Conservation (phyloP, 2,888 invertebrate genomes). For the Ormyrus rosae region DNA sequence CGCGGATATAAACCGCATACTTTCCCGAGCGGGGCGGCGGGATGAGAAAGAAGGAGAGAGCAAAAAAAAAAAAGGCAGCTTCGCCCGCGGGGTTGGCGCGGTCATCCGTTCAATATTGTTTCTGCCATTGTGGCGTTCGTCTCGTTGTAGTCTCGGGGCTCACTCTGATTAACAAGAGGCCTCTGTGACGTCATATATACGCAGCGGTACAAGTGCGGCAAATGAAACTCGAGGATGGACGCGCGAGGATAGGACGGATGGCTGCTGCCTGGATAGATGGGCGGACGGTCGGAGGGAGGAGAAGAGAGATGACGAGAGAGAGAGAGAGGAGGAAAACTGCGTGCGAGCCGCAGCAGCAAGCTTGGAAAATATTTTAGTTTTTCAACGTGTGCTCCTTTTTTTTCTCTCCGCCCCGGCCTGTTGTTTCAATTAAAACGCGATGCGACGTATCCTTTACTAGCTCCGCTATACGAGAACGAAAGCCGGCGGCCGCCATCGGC, state of each 20-base stretch:
- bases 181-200: slow-evolving; percentile 23
- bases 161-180: slow-evolving; percentile 40
- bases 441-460: background rate
- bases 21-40: background rate
- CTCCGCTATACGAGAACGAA: too few relatives aligned
- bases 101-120: slow-evolving; percentile 41
- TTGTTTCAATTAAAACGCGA: slow-evolving; percentile 23
- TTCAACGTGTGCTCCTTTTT: background rate
- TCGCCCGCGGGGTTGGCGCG: slow-evolving; percentile 18
- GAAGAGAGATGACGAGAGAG: background rate
- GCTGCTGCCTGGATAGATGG: too few relatives aligned
- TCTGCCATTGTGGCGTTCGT: slow-evolving; percentile 28
- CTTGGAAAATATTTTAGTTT: slow-evolving; percentile 20
- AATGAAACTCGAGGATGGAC: slow-evolving; percentile 25
- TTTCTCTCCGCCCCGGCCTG: background rate
- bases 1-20: slow-evolving; percentile 21
- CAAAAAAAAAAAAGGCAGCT: background rate
- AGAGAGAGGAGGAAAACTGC: background rate
- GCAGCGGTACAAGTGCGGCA: background rate
- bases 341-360: too few relatives aligned
- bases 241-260: background rate
- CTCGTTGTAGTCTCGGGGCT: slow-evolving; percentile 12
- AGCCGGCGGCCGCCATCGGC: too few relatives aligned
- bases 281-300: background rate
- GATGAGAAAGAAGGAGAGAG: slow-evolving; percentile 2